Evolutionary conservation across 2,113 vertebrate species (phyloP), one percentile per base, ranked within the genome.

Genomic region (Dunckerocampus dactyliophorus): DNA sequence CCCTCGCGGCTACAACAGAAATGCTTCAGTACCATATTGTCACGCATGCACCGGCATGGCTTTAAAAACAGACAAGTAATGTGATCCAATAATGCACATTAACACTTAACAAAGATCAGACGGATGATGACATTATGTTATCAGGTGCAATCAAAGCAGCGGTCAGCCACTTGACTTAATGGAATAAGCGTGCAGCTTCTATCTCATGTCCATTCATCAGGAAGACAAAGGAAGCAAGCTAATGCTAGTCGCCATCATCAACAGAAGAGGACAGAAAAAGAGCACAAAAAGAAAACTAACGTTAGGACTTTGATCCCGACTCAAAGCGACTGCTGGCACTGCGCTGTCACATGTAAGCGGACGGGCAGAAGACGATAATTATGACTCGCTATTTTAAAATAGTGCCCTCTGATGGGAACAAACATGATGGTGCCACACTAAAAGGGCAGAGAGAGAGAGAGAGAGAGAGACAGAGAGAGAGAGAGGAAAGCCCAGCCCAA

Each of bases 181-280:
- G 49, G 55, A 75, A 80, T 76, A 57, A 82, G 55, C 56, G 34
- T 60, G 76, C 56, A 61, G 67, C 65, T 47, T 45, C n/a, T 45
- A 56, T 19, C 63, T 42, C 34, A 46, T 19, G 1, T 51, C 76
- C 82, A 87, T 83, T 69, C 57, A 84, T 84, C 66, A 79, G 42
- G 46, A 64, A 72, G 71, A 74, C 62, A 76, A 78, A 78, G 57
- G 70, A 63, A 61, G 59, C 7, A 4, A 59, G 73, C 60, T 81
- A 74, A 82, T 76, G 71, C 53, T 55, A 19, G 68, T 47, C 64
- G 65, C 67, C 20, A 63, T 74, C 64, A 49, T 67, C 34, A 31
- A 42, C 70, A 70, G 79, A 75, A 86, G 78, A 74, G 57, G 68
- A 64, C 59, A 17, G 46, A 61, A 34, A 34, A 34, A 34, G 31